These are phyloP conservation scores for Ruditapes philippinarum DNA, from an alignment of 1,140 invertebrate genomes.

Conservation along the genomic window DNA sequence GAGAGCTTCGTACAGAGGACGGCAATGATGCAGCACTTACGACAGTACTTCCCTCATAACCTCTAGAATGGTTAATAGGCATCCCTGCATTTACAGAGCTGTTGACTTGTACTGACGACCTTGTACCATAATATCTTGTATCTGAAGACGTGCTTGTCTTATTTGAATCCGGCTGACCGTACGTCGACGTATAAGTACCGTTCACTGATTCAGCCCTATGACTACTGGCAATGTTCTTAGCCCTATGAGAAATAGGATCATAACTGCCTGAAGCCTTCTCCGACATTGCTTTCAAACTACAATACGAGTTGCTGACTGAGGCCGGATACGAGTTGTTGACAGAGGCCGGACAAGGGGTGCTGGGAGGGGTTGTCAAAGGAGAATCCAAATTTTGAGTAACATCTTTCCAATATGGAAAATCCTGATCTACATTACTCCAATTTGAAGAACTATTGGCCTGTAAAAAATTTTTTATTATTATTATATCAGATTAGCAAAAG, in stretches of 20 bases:
- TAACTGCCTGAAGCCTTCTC: background rate
- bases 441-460: background rate
- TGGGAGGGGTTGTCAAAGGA: constrained; percentile 31
- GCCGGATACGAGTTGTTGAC: too few relatives aligned
- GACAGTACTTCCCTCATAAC: background rate
- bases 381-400: constrained; percentile 47
- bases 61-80: background rate
- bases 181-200: background rate
- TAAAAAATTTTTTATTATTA: too few relatives aligned
- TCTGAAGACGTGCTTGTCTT: constrained; percentile 1
- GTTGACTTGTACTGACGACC: background rate
- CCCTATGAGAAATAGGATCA: background rate
- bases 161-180: background rate
- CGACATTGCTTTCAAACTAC: background rate
- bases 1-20: too few relatives aligned
- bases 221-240: background rate
- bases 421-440: constrained; percentile 29
- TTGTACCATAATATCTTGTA: background rate
- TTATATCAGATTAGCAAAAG: too few relatives aligned
- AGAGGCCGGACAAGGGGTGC: constrained; percentile 28
- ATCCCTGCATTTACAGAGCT: background rate
- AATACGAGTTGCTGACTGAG: background rate
- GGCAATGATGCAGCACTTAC: too few relatives aligned
- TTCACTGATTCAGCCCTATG: background rate
- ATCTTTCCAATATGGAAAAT: constrained; percentile 63